Evolutionary conservation across 2,888 invertebrate species (phyloP).

Genomic region (Bhutanitis thaidina): DNA sequence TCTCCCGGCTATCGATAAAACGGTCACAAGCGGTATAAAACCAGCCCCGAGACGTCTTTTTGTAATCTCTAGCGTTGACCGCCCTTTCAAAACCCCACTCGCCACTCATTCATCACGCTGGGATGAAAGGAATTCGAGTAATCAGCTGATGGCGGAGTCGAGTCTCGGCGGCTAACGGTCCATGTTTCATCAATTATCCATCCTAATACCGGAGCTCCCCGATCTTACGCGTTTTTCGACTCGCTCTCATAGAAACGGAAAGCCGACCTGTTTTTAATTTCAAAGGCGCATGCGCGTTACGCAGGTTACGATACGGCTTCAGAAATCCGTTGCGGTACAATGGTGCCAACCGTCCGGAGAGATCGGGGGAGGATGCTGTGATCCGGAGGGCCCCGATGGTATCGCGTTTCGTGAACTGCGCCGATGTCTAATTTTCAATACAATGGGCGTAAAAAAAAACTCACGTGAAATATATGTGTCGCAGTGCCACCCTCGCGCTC

Average conservation of each 20-base stretch:
- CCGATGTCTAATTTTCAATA: conserved; percentile 76
- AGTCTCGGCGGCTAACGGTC: conserved; percentile 55
- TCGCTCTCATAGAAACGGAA: conserved; percentile 64
- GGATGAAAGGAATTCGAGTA: conserved; percentile 61
- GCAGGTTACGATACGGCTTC: conserved; percentile 29
- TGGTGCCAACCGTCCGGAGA: conserved; percentile 28
- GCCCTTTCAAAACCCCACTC: conserved; percentile 50
- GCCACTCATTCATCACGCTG: conserved; percentile 61
- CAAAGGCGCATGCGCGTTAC: conserved; percentile 42
- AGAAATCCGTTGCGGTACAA: conserved; percentile 47
- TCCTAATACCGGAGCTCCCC: conserved; percentile 37
- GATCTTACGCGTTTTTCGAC: conserved; percentile 53
- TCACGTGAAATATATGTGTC: conserved; percentile 77
- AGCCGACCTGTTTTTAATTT: conserved; percentile 68
- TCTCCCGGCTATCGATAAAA: conserved; percentile 64
- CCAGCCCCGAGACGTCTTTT: conserved; percentile 62
- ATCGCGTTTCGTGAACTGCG: conserved; percentile 73
- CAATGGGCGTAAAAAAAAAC: conserved; percentile 77
- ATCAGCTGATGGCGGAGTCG: conserved; percentile 59
- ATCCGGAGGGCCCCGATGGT: conserved; percentile 58
- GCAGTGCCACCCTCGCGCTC: conserved; percentile 72
- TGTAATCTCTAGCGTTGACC: conserved; percentile 59
- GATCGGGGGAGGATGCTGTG: conserved; percentile 52
- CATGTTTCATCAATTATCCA: conserved; percentile 64
- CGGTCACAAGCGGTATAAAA: conserved; percentile 64